Conservation (phyloP, 1,140 invertebrate genomes). For the Plutomurus gul region DNA sequence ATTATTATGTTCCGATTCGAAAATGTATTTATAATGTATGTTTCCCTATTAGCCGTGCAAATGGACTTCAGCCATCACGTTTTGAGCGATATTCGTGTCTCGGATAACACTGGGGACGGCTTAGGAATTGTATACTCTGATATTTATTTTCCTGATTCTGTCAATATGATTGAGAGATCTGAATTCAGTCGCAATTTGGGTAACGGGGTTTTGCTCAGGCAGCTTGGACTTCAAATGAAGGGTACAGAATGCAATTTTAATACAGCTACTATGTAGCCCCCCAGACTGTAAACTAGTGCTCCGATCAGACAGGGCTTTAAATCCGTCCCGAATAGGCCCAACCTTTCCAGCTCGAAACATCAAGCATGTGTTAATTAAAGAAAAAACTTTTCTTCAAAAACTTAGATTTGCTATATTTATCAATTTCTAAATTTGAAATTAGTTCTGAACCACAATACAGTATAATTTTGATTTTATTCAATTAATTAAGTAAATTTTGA, state of each 20-base stretch:
- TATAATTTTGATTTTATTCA: slow-evolving; percentile 1
- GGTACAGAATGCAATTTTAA: too few species aligned
- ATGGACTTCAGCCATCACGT: slow-evolving; percentile 94
- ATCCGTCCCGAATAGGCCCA: too few species aligned
- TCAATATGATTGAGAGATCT: slow-evolving; percentile 84
- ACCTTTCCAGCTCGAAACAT: too few species aligned
- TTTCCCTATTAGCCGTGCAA: slow-evolving; percentile 72
- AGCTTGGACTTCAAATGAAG: slow-evolving; percentile 78
- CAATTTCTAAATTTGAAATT: background rate
- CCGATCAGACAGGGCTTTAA: too few species aligned
- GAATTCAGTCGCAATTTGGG: slow-evolving; percentile 84
- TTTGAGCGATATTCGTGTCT: slow-evolving; percentile 78
- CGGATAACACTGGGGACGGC: slow-evolving; percentile 84
- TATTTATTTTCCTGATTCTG: slow-evolving; percentile 79
- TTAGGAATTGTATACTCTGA: slow-evolving; percentile 86
- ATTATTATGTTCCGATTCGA: background rate
- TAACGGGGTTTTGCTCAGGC: slow-evolving; percentile 86
- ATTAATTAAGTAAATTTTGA: too few species aligned
- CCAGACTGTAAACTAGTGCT: too few species aligned
- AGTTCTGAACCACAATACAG: background rate
- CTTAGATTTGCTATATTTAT: background rate
- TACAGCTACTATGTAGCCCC: too few species aligned
- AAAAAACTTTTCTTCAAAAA: too few species aligned
- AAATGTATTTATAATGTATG: slow-evolving; percentile 14
- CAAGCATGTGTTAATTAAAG: too few species aligned